Conservation (phyloP, 2,888 invertebrate genomes). For the Teleogryllus oceanicus region DNA sequence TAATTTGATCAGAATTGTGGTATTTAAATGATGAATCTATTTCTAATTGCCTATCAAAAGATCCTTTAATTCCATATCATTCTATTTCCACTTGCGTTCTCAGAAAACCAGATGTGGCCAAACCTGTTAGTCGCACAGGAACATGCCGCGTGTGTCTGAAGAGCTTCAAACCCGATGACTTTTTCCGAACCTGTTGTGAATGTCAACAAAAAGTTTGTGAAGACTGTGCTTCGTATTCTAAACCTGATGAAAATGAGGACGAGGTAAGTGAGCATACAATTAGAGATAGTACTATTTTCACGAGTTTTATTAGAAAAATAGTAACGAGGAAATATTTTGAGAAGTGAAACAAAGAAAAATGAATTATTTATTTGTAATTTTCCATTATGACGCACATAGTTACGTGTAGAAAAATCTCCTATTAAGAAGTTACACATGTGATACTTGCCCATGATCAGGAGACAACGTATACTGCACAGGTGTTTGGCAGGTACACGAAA, state of each 20-base stretch:
- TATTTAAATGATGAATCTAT: too few species aligned
- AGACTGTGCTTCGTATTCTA: conserved; percentile 89
- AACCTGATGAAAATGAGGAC: conserved; percentile 77
- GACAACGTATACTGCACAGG: too few species aligned
- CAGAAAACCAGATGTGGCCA: conserved; percentile 34
- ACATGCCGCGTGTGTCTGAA: conserved; percentile 82
- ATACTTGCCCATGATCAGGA: too few species aligned
- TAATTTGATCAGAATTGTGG: neutral
- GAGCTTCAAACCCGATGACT: conserved; percentile 83
- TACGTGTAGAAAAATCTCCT: too few species aligned
- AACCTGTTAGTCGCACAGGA: conserved; percentile 69
- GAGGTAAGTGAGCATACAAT: conserved; percentile 55
- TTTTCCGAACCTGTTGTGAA: conserved; percentile 82
- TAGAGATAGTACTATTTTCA: too few species aligned
- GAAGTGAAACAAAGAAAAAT: too few species aligned
- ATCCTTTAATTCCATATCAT: neutral
- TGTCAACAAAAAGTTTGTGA: conserved; percentile 89
- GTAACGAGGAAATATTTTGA: too few species aligned
- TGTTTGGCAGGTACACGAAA: too few species aligned
- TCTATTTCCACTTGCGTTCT: neutral
- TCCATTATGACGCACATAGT: too few species aligned
- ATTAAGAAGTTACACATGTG: too few species aligned
- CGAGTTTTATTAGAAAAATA: too few species aligned
- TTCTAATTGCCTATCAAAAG: neutral
- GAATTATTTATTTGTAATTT: too few species aligned